phyloP scores from a whole-genome alignment of 92 coral and sea anemone species.

The Epizoanthus rinbou region DNA sequence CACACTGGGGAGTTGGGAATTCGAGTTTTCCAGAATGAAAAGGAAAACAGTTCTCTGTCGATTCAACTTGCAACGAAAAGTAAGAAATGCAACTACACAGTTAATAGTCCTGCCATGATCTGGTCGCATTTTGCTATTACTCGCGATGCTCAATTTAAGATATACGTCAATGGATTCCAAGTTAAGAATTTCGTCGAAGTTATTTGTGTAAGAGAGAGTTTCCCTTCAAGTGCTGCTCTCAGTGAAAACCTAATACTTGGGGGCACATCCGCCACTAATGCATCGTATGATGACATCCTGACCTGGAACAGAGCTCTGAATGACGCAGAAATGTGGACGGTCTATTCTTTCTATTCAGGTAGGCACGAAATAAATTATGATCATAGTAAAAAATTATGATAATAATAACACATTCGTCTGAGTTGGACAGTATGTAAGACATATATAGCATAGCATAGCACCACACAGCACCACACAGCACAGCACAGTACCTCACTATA shows the following conservation, averaged over 20 bases:
- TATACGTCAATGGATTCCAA: constrained; percentile 7
- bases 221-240: constrained; percentile 7
- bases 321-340: background rate
- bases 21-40: constrained; percentile 26
- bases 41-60: constrained; percentile 2
- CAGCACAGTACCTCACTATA: no score
- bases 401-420: background rate
- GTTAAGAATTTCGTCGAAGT: background rate
- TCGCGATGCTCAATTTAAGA: background rate
- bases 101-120: constrained; percentile 1
- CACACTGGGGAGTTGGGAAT: constrained; percentile 34
- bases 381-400: background rate
- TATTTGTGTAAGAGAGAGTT: background rate
- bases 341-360: constrained; percentile 45
- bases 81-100: background rate
- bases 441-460: no score
- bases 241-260: constrained; percentile 21
- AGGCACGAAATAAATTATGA: background rate
- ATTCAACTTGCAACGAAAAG: constrained; percentile 1
- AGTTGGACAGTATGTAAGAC: no score
- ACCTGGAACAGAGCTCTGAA: constrained; percentile 16
- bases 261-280: background rate
- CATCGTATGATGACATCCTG: constrained; percentile 26
- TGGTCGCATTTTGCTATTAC: constrained; percentile 21
- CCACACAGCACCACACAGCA: no score